A percentile compares a stretch with the other conserved stretches of the same genome.
Conservation (phyloP, 2,888 invertebrate species). For the Napeogenes sylphis region DNA sequence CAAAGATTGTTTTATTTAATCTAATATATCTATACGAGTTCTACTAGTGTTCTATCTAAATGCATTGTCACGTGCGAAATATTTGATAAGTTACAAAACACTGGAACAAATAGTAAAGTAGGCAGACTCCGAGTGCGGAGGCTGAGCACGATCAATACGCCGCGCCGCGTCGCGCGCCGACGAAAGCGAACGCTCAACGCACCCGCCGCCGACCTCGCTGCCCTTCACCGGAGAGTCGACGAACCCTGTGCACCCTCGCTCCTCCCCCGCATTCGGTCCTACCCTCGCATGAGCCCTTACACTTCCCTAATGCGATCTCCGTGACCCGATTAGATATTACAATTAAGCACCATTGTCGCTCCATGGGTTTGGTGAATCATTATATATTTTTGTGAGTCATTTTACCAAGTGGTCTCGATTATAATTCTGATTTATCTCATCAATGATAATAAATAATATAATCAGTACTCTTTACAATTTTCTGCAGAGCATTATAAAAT, state of each 20-base stretch:
- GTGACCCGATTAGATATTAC: conserved; percentile 61
- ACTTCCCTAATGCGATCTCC: conserved; percentile 54
- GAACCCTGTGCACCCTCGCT: conserved; percentile 55
- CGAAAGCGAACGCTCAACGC: conserved; percentile 63
- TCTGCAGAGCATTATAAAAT: no score
- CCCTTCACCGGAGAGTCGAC: conserved; percentile 73
- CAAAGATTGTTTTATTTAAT: no score
- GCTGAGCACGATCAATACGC: conserved; percentile 64
- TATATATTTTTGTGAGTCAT: no score
- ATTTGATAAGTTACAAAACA: conserved; percentile 29
- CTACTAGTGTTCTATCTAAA: conserved; percentile 12
- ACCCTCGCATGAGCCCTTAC: conserved; percentile 47
- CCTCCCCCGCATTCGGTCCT: conserved; percentile 37
- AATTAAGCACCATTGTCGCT: conserved; percentile 26
- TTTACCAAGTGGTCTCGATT: no score
- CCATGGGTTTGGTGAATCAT: background rate
- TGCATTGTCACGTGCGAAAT: conserved; percentile 26
- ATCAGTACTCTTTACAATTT: no score
- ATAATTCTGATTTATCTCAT: no score
- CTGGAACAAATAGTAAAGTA: conserved; percentile 19
- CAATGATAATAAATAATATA: no score
- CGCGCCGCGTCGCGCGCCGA: conserved; percentile 52
- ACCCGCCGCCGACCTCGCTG: conserved; percentile 59
- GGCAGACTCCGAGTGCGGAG: conserved; percentile 48
- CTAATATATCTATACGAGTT: no score